Evolutionary conservation across 1,140 invertebrate species (phyloP), one percentile per base, ranked within the genome.

Genomic region (Drosophila nigromelanica): DNA sequence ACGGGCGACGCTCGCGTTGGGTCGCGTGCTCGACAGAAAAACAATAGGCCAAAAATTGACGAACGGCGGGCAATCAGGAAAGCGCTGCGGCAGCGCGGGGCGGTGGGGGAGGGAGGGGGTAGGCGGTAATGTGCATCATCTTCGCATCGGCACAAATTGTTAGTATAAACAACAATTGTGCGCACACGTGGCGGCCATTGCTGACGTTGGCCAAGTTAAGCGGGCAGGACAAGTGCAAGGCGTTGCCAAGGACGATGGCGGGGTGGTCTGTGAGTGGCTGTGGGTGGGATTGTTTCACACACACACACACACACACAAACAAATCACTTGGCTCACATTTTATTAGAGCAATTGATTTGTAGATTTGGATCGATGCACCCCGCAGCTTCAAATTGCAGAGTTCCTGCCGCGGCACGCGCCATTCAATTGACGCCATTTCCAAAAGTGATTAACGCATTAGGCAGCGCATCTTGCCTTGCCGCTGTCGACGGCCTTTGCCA

Each of bases 121-220:
- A 1, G n/a, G 24, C 10, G 39, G 47, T 64, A 85, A 85, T 86
- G 78, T 81, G 80, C 82, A 78, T 72, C 81, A 81, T 86, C 75
- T 87, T 86, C 75, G 81, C 80, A n/a, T 37, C 54, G 79, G 75
- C 89, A 89, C 89, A 91, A 91, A 91, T 90, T 91, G 81, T 91
- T 91, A 87, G 89, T 80, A 91, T 91, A 91, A 91, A 91, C 89
- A 91, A 90, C 83, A 90, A 90, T 91, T 91, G 89, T 74, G 64
- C 72, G 52, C 42, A 43, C 89, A 91, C 89, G 89, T 91, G 89
- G 12, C 83, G 70, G 69, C 85, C 83, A 89, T 89, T 89, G 79
- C 60, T 15, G 35, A 48, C 74, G 75, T 64, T 80, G 67, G 40
- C 35, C 15, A 24, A 43, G 33, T 37, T 59, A 12, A 59, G 55